Conservation (phyloP, 2,888 invertebrate genomes). For the Scaptodrosophila latifasciaeformis region DNA sequence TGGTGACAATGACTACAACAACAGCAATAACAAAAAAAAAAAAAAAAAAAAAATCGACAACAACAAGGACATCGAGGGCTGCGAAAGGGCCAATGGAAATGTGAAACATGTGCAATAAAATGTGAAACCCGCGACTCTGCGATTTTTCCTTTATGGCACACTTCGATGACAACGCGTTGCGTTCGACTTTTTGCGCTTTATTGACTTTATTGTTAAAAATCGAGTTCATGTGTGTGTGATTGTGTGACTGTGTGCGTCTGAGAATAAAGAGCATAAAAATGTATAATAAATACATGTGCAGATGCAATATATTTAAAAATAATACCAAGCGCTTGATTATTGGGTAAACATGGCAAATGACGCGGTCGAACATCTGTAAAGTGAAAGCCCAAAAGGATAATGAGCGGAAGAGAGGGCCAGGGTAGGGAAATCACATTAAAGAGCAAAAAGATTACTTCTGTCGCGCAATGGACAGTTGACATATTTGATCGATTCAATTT, state of each 20-base stretch:
- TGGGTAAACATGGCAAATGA: constrained; percentile 30
- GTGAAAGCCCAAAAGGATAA: neutral
- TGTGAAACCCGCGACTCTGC: constrained; percentile 38
- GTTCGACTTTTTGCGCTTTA: constrained; percentile 51
- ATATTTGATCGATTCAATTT: no score
- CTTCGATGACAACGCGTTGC: constrained; percentile 45
- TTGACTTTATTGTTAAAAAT: constrained; percentile 55
- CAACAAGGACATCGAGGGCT: no score
- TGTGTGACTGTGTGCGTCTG: neutral
- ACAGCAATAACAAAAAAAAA: no score
- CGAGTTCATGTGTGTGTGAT: neutral
- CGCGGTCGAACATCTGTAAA: constrained; percentile 21
- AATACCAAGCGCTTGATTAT: constrained; percentile 29
- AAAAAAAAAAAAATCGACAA: no score
- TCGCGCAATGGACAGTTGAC: no score
- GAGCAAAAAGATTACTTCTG: no score
- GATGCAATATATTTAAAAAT: constrained; percentile 25
- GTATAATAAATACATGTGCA: constrained; percentile 28
- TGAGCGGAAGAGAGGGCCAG: no score
- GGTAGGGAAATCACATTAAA: no score
- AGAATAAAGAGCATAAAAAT: constrained; percentile 15
- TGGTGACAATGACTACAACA: neutral
- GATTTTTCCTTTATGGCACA: constrained; percentile 50
- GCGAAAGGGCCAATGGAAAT: constrained; percentile 4
- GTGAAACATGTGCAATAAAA: constrained; percentile 47